These are phyloP conservation scores for Lacanobia oleracea DNA, from an alignment of 2,888 invertebrate species.

Conservation along the genomic window DNA sequence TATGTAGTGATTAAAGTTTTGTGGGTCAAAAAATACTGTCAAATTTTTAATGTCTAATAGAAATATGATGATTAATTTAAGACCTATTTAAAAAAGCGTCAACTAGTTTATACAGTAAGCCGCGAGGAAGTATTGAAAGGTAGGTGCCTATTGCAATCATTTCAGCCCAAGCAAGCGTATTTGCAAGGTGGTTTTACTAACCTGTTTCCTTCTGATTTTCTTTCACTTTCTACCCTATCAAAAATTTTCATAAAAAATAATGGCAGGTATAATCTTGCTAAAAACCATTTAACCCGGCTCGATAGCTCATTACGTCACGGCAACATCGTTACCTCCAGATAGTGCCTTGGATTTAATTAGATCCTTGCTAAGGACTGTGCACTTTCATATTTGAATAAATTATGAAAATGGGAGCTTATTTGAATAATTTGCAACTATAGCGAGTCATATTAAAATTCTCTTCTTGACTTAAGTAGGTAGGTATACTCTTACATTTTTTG, in stretches of 20 bases:
- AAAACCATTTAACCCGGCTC: slow-evolving; percentile 30
- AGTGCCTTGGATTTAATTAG: slow-evolving; percentile 53
- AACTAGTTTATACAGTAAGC: too few species aligned
- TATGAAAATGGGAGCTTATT: slow-evolving; percentile 54
- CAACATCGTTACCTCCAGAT: slow-evolving; percentile 31
- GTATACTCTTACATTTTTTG: slow-evolving; percentile 7
- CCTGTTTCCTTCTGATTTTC: slow-evolving; percentile 16
- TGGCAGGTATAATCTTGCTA: slow-evolving; percentile 32
- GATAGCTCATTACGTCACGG: slow-evolving; percentile 42
- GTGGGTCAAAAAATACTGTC: too few species aligned
- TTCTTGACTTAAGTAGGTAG: slow-evolving; percentile 11
- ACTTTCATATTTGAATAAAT: slow-evolving; percentile 58
- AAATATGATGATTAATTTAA: too few species aligned
- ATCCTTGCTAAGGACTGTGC: slow-evolving; percentile 35
- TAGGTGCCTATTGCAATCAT: background rate
- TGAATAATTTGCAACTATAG: slow-evolving; percentile 54
- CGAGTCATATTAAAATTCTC: slow-evolving; percentile 36
- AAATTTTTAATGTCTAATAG: too few species aligned
- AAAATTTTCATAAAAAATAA: slow-evolving; percentile 38
- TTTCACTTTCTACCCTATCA: slow-evolving; percentile 12
- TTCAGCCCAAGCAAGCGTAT: background rate
- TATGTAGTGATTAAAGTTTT: too few species aligned
- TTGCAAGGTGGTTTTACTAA: background rate
- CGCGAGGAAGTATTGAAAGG: too few species aligned
- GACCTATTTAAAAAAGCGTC: too few species aligned